Conservation (phyloP, 2,797 vertebrate genomes). For the Halcyon chelicuti region DNA sequence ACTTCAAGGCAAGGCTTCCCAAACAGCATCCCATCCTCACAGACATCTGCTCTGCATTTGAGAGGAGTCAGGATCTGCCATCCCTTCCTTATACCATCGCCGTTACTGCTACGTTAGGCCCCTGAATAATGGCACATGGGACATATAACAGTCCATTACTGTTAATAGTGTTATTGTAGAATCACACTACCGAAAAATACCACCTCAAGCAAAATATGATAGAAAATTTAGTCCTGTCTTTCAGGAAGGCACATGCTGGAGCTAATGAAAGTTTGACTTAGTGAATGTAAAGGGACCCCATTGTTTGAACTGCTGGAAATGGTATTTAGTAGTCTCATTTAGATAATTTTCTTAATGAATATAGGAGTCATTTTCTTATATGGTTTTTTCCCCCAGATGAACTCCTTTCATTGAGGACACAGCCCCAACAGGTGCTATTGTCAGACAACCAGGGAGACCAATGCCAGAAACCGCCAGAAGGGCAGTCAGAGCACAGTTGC, state of each 20-base stretch:
- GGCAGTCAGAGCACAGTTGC: background rate
- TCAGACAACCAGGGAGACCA: background rate
- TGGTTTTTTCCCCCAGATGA: background rate
- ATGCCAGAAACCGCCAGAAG: background rate
- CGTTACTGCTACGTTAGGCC: background rate
- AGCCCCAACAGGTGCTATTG: accelerated
- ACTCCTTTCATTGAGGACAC: background rate
- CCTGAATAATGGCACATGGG: background rate
- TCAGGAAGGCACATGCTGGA: background rate
- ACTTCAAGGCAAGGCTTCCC: background rate
- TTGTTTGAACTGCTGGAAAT: background rate
- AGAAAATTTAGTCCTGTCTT: background rate
- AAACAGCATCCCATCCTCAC: background rate
- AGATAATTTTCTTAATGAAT: background rate
- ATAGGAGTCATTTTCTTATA: background rate
- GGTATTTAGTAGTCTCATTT: background rate
- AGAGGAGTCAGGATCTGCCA: background rate
- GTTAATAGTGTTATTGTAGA: background rate
- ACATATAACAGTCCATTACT: background rate
- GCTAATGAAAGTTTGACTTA: background rate
- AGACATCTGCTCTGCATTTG: background rate
- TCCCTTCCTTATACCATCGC: background rate
- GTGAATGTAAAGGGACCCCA: background rate
- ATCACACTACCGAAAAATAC: background rate
- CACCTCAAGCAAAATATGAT: background rate